Base-by-base conservation (phyloP, 2,113 vertebrate species). In the Corythoichthys intestinalis region DNA sequence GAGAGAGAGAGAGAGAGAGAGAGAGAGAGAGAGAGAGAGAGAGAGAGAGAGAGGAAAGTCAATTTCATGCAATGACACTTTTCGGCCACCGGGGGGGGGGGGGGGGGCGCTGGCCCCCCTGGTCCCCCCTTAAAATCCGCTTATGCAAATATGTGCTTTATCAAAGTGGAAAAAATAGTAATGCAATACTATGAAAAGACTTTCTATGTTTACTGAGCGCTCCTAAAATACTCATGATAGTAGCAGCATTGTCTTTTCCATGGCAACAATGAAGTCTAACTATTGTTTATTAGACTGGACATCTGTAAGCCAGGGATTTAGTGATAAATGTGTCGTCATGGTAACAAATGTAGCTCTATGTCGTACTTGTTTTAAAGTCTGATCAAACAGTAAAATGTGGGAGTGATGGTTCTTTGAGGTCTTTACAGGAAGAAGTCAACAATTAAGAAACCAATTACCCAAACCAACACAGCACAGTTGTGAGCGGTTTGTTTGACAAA, bases 181-280 rank as follows among this genome's bases (percentile, higher is more conserved):
- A 44, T 44, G 41, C 41, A 44, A 44, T 5, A 8, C 9, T 44
- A 44, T 44, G 41, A 44, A 44, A 44, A 44, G 2, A 44, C 41
- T 44, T 5, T 8, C 6, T 44, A 44, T 1, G 41, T 44, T 44
- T 44, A 44, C 2, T 44, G 41, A 34, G 17, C 2, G 9, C 53
- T 10, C n/a, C 7, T 54, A 20, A 44, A 44, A 44, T 44, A 44
- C 2, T 44, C 2, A 10, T 56, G 4, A 41, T 41, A n/a, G 38
- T 37, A 12, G 3, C 34, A 2, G 28, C 11, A 59, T 37, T 38
- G 17, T 60, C 11, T 13, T 35, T 56, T 34, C 3, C 72, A 80
- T 78, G 69, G 73, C 47, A 84, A 88, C 76, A 7, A 15, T 14
- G 34, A 49, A 0, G 34, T 56, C 44, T 72, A 79, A 71, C 50